Conservation (phyloP, 1,140 invertebrate species). For the Phenacoccus solenopsis region DNA sequence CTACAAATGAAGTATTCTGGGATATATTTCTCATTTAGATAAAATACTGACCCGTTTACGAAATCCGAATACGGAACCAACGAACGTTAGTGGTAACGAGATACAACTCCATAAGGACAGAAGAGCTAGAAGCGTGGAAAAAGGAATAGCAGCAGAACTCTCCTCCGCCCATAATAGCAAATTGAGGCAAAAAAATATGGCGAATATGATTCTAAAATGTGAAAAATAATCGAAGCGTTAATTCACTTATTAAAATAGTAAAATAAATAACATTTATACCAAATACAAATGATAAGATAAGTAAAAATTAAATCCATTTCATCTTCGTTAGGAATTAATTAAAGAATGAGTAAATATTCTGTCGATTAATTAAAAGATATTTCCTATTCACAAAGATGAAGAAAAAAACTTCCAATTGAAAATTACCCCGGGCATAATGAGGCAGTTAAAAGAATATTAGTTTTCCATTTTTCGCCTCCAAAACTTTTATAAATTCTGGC, state of each 20-base stretch:
- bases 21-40: no score
- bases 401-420: neutral
- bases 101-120: slow-evolving; percentile 94
- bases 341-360: neutral
- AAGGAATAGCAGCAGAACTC: slow-evolving; percentile 91
- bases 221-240: no score
- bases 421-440: slow-evolving; percentile 86
- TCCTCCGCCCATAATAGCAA: slow-evolving; percentile 87
- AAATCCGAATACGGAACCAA: slow-evolving; percentile 97
- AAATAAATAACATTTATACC: no score
- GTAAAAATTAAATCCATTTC: no score
- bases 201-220: slow-evolving; percentile 74
- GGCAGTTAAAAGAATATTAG: slow-evolving; percentile 89
- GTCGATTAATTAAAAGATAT: no score
- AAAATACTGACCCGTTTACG: slow-evolving; percentile 83
- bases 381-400: no score
- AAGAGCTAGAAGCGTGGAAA: slow-evolving; percentile 93
- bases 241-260: no score
- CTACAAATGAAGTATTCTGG: no score
- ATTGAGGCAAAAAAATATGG: slow-evolving; percentile 92
- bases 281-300: no score
- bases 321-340: no score
- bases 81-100: slow-evolving; percentile 93
- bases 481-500: slow-evolving; percentile 96
- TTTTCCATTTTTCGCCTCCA: slow-evolving; percentile 96